phyloP scores from a whole-genome alignment of 2,797 vertebrate genomes.

The Lerista edwardsae region DNA sequence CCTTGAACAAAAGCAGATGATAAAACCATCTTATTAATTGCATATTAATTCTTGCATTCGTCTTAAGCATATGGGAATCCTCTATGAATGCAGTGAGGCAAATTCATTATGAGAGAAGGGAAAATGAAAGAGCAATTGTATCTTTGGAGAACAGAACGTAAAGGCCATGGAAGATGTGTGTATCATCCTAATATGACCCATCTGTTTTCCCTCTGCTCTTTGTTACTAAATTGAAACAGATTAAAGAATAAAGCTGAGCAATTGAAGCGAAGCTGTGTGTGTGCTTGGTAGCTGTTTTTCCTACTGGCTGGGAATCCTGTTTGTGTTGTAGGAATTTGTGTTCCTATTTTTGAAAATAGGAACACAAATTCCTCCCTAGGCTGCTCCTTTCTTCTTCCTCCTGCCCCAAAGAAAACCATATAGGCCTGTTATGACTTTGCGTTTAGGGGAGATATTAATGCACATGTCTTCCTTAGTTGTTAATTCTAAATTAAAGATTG shows the following conservation, averaged over 20 bases:
- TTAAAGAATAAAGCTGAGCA: slow-evolving; percentile 10
- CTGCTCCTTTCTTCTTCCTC: too few species aligned
- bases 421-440: neutral
- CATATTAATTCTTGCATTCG: slow-evolving; percentile 68
- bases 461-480: neutral
- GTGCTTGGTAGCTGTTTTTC: neutral
- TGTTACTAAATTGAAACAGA: slow-evolving; percentile 13
- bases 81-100: slow-evolving; percentile 52
- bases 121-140: slow-evolving; percentile 45
- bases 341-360: neutral
- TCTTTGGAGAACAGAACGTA: slow-evolving; percentile 39
- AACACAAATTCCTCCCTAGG: neutral
- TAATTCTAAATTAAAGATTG: neutral
- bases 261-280: neutral
- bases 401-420: neutral
- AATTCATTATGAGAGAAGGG: slow-evolving; percentile 44
- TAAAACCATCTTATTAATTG: slow-evolving; percentile 71
- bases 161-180: slow-evolving; percentile 17
- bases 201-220: slow-evolving; percentile 7
- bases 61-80: slow-evolving; percentile 67
- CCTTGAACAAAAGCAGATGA: slow-evolving; percentile 71
- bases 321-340: too few species aligned
- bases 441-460: neutral
- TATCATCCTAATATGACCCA: fast-evolving
- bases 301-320: neutral